Conservation (phyloP, 2,113 vertebrate species). For the Myiozetetes cayanensis region DNA sequence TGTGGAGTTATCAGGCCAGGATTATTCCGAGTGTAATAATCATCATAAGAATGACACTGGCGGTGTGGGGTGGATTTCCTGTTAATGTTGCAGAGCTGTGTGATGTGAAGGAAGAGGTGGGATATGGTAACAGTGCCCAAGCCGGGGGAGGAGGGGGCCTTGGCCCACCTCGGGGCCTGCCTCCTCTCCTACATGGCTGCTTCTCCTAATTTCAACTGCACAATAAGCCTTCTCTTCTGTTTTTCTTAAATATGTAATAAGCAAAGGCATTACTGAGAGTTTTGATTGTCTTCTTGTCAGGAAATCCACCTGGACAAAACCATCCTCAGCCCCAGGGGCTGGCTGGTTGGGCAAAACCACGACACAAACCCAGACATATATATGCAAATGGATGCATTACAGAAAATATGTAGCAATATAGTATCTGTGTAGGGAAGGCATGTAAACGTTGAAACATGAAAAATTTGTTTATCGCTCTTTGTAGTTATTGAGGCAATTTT, state of each 20-base stretch:
- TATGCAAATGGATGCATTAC: background rate
- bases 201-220: too few species aligned
- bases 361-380: too few species aligned
- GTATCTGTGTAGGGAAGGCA: background rate
- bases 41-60: background rate
- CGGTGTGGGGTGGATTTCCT: accelerated
- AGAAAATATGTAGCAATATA: background rate
- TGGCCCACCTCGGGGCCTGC: too few species aligned
- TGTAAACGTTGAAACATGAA: background rate
- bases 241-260: too few species aligned
- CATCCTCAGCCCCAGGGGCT: too few species aligned
- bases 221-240: too few species aligned
- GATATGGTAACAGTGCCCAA: background rate
- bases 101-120: background rate
- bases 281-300: too few species aligned
- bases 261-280: too few species aligned
- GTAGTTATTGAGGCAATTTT: background rate
- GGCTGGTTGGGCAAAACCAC: too few species aligned
- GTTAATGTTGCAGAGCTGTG: background rate
- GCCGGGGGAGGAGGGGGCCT: too few species aligned
- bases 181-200: too few species aligned
- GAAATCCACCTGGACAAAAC: too few species aligned
- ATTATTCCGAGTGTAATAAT: background rate
- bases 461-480: background rate
- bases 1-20: background rate